Evolutionary conservation across 1,140 invertebrate genomes (phyloP), one percentile per base, ranked within the genome.

Genomic region (Thaumetopoea pityocampa): DNA sequence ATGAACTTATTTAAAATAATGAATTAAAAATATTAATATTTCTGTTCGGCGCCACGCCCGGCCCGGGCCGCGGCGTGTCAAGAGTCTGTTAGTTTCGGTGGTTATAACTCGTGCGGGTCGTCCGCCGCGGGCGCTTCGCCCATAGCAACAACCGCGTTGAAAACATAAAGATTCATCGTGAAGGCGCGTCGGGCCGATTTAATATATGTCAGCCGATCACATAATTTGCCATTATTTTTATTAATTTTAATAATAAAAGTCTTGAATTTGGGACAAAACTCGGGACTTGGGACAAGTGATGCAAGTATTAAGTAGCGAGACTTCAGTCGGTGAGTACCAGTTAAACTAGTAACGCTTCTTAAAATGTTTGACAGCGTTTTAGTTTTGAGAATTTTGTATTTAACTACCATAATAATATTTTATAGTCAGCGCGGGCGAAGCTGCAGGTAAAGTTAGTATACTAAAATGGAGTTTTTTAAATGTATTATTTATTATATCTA

Each of bases 141-240:
- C 52, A 42, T 45, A 52, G 35, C 29, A 45, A 58, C 44, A 58
- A 52, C 43, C 44, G 30, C 37, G 45, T 45, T 52, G 27, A 42
- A 46, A 43, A 8, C 33, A 38, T 34, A 44, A 40, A 50, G 32
- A 42, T 38, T 32, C 41, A 30, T 30, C 32, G 37, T 30, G n/a
- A n/a, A n/a, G n/a, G n/a, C n/a, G n/a, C n/a, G n/a, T n/a, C n/a
- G n/a, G n/a, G n/a, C n/a, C n/a, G n/a, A n/a, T n/a, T n/a, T n/a
- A n/a, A n/a, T n/a, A n/a, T n/a, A n/a, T n/a, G n/a, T n/a, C n/a
- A 32, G 28, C 20, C 30, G 16, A 30, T 41, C 23, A 11, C 27
- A 41, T 41, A 41, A 22, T 30, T 30, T 32, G n/a, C n/a, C 32
- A 30, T 41, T 28, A 9, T n/a, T 14, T 41, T 5, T 41, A 32